Conservation (phyloP, 1,140 invertebrate genomes). For the Physella acuta region DNA sequence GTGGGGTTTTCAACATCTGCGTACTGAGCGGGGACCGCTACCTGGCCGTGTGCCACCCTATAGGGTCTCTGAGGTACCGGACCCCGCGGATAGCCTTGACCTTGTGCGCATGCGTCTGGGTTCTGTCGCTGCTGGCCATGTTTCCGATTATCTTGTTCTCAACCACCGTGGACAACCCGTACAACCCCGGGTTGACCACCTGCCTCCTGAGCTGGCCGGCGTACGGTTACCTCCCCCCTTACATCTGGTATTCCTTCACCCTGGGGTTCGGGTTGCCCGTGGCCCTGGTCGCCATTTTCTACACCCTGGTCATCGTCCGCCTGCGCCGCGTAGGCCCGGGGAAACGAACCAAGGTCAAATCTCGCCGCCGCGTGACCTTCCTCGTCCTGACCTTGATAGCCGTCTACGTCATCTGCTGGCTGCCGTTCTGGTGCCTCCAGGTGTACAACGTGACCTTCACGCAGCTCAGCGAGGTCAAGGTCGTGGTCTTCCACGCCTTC, state of each 20-base stretch:
- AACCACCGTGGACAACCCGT: constrained; percentile 58
- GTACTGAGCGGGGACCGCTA: constrained; percentile 97
- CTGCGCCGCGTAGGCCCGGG: constrained; percentile 64
- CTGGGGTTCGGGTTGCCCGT: constrained; percentile 91
- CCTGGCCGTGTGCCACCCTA: constrained; percentile 93
- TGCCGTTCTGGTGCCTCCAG: constrained; percentile 91
- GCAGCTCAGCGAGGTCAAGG: neutral
- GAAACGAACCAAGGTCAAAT: constrained; percentile 82
- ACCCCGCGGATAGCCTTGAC: constrained; percentile 55
- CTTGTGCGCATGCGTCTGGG: constrained; percentile 59
- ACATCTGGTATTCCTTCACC: constrained; percentile 78
- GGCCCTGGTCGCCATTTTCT: constrained; percentile 89
- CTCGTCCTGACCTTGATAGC: constrained; percentile 93
- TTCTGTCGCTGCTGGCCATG: constrained; percentile 66
- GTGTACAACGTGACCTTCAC: constrained; percentile 35
- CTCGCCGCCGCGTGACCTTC: constrained; percentile 88
- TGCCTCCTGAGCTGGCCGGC: constrained; percentile 52
- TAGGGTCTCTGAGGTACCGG: constrained; percentile 73
- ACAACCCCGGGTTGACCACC: constrained; percentile 30
- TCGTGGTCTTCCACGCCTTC: constrained; percentile 48
- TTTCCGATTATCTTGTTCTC: constrained; percentile 89
- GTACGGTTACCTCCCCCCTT: constrained; percentile 47
- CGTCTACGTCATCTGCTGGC: constrained; percentile 94
- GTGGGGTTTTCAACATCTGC: constrained; percentile 87
- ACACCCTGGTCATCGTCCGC: constrained; percentile 88